Percentiles rank a stretch among this genome's conserved stretches.
Conservation (phyloP, 1,140 invertebrate genomes). For the Panonychus citri region DNA sequence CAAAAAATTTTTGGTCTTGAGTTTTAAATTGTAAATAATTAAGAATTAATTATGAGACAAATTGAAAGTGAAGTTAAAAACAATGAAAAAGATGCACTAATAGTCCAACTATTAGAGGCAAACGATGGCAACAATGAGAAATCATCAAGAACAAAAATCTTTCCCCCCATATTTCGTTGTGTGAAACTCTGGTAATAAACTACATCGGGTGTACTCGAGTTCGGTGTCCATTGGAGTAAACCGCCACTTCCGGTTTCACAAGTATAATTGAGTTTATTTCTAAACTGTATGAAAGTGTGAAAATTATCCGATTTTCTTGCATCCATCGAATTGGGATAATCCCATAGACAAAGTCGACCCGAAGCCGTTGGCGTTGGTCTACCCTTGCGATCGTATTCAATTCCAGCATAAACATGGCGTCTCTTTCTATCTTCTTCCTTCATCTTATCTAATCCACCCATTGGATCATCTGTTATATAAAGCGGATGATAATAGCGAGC, state of each 20-base stretch:
- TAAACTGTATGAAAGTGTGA: conserved; percentile 9
- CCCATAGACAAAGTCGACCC: conserved; percentile 48
- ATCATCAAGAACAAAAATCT: conserved; percentile 53
- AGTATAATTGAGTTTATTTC: conserved; percentile 9
- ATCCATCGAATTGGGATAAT: conserved; percentile 37
- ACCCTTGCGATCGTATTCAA: conserved; percentile 53
- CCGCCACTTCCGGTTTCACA: conserved; percentile 23
- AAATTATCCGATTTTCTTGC: conserved; percentile 42
- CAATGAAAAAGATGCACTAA: not conserved
- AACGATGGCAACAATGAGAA: not conserved
- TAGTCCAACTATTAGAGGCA: not conserved
- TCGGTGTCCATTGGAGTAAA: conserved; percentile 54
- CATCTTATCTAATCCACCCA: conserved; percentile 51
- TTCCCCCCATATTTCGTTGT: conserved; percentile 71
- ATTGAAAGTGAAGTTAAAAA: not conserved
- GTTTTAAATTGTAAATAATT: too few species aligned
- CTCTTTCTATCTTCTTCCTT: conserved; percentile 36
- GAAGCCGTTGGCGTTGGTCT: conserved; percentile 23
- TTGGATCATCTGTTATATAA: conserved; percentile 63
- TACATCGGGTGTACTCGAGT: conserved; percentile 65
- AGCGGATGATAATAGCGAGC: conserved; percentile 69
- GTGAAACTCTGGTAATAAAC: conserved; percentile 87
- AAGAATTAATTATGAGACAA: too few species aligned
- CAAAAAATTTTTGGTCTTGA: too few species aligned
- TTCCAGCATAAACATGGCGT: conserved; percentile 55